phyloP scores from a whole-genome alignment of 1,140 invertebrate species.

The Aphidius gifuensis region DNA sequence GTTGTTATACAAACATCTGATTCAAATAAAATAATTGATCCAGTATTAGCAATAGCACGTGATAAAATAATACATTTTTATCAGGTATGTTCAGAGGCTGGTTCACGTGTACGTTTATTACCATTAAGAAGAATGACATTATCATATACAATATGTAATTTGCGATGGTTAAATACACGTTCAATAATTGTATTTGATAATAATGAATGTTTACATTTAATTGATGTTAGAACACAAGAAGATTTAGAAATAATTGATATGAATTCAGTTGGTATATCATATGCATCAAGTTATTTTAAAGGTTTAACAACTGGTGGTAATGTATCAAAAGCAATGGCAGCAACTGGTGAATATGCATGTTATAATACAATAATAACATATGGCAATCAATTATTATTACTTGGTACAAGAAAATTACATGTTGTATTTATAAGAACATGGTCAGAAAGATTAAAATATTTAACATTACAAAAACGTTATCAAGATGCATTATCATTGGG shows the following conservation, averaged over 20 bases:
- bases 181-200: constrained; percentile 83
- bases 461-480: constrained; percentile 63
- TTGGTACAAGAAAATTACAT: constrained; percentile 81
- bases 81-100: constrained; percentile 60
- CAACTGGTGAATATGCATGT: constrained; percentile 81
- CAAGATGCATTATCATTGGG: constrained; percentile 65
- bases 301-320: constrained; percentile 75
- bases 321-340: constrained; percentile 71
- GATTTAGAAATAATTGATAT: constrained; percentile 82
- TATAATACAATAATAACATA: constrained; percentile 85
- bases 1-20: constrained; percentile 78
- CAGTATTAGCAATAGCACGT: constrained; percentile 82
- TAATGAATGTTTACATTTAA: constrained; percentile 79
- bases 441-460: constrained; percentile 72
- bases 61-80: constrained; percentile 80
- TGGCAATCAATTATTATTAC: constrained; percentile 76
- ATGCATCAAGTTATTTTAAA: constrained; percentile 91
- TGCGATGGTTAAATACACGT: constrained; percentile 85
- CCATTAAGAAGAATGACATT: constrained; percentile 69
- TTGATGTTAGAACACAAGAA: constrained; percentile 84
- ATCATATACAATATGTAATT: constrained; percentile 66
- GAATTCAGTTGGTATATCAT: constrained; percentile 81
- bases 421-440: constrained; percentile 78
- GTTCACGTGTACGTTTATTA: constrained; percentile 59
- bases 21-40: constrained; percentile 72